Evolutionary conservation across 2,113 vertebrate genomes (phyloP).

Genomic region (Brachyhypopomus occidentalis): DNA sequence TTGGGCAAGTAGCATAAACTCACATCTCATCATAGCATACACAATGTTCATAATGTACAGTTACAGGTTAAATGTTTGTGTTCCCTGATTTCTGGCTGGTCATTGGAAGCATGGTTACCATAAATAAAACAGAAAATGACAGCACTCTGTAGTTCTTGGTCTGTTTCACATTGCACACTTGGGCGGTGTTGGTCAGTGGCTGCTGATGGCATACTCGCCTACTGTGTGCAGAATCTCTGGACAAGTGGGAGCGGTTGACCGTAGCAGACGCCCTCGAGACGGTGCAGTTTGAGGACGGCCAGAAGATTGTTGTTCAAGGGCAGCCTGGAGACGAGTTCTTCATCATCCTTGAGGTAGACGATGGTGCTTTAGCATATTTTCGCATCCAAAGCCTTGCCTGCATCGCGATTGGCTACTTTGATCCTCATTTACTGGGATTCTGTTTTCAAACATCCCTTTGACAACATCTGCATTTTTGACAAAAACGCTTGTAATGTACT

Average conservation of each 20-base stretch:
- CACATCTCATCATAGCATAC: no score
- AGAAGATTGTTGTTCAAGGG: conserved; percentile 98
- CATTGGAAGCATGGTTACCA: no score
- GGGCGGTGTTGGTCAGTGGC: neutral
- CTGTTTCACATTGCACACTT: neutral
- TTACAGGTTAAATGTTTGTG: no score
- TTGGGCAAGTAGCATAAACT: conserved; percentile 80
- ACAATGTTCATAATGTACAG: no score
- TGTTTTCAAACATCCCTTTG: neutral
- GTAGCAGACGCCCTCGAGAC: conserved; percentile 96
- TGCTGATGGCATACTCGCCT: neutral
- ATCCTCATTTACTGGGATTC: neutral
- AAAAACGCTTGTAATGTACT: no score
- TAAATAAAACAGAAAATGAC: neutral
- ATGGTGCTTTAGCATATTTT: neutral
- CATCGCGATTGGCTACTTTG: neutral
- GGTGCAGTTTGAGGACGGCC: conserved; percentile 98
- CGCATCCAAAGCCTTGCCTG: neutral
- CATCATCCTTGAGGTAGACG: conserved; percentile 92
- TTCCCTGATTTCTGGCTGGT: no score
- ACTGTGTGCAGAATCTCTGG: conserved; percentile 86
- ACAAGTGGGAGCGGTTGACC: conserved; percentile 98
- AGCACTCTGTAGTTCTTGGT: neutral
- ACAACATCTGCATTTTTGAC: no score
- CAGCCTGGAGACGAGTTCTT: conserved; percentile 98